phyloP scores from a whole-genome alignment of 2,797 vertebrate species.

The Chelon auratus region DNA sequence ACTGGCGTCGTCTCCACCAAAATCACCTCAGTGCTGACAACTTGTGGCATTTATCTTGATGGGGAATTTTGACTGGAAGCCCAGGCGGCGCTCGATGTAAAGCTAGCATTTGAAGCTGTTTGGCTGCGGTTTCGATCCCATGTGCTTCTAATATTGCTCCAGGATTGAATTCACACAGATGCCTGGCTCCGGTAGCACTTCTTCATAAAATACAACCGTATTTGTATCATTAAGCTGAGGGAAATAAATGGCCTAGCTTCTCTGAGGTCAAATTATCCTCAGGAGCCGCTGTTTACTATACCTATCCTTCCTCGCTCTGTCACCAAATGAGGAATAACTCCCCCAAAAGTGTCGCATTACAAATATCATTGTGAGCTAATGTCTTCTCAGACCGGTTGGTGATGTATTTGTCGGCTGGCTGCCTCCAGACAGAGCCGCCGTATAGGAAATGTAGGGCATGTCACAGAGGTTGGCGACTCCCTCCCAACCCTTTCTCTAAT shows the following conservation, averaged over 20 bases:
- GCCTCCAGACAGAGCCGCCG: constrained; percentile 49
- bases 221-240: constrained; percentile 59
- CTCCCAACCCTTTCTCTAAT: constrained; percentile 38
- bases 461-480: constrained; percentile 40
- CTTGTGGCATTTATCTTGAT: constrained; percentile 41
- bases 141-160: constrained; percentile 16
- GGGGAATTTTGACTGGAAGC: constrained; percentile 5
- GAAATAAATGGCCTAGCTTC: constrained; percentile 57
- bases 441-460: constrained; percentile 65
- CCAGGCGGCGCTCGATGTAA: constrained; percentile 12
- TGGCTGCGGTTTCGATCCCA: constrained; percentile 11
- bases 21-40: constrained; percentile 28
- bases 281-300: constrained; percentile 70
- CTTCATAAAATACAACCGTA: constrained; percentile 41
- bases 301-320: constrained; percentile 45
- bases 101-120: constrained; percentile 28
- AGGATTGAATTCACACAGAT: constrained; percentile 22
- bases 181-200: not conserved
- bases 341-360: constrained; percentile 61
- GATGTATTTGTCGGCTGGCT: constrained; percentile 66
- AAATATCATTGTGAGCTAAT: constrained; percentile 66
- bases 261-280: constrained; percentile 66
- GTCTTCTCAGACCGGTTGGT: constrained; percentile 56
- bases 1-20: not conserved
- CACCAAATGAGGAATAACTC: constrained; percentile 66